Evolutionary conservation across 2,797 vertebrate species (phyloP).

Genomic region (Smutsia temminckii): DNA sequence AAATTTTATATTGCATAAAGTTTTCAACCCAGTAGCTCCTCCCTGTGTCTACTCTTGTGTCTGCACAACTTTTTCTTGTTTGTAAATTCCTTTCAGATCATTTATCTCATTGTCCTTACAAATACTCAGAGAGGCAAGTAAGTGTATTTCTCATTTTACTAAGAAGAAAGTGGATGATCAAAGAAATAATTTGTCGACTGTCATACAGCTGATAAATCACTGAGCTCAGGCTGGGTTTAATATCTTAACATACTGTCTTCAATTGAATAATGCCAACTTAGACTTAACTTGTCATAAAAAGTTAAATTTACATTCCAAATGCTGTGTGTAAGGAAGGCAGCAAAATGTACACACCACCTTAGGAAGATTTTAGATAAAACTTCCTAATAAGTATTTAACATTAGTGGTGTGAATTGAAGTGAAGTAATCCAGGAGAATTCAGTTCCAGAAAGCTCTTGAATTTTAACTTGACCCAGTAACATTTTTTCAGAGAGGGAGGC

Average conservation of each 20-base stretch:
- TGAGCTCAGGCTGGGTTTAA: neutral
- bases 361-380: neutral
- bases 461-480: neutral
- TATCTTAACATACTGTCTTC: neutral
- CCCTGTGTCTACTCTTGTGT: accelerated
- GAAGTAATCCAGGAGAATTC: neutral
- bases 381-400: neutral
- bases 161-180: neutral
- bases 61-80: neutral
- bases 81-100: neutral
- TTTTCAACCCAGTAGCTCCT: neutral
- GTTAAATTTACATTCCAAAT: neutral
- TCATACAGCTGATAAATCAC: neutral
- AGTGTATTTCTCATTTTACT: neutral
- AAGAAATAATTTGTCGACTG: neutral
- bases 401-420: neutral
- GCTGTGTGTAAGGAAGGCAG: neutral
- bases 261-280: neutral
- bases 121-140: neutral
- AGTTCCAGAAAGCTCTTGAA: neutral
- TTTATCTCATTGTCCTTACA: neutral
- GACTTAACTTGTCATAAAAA: neutral
- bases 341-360: neutral
- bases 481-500: neutral
- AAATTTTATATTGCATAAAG: neutral